These are phyloP conservation scores for Hypomesus transpacificus DNA, from an alignment of 2,113 vertebrate genomes.

Conservation along the genomic window DNA sequence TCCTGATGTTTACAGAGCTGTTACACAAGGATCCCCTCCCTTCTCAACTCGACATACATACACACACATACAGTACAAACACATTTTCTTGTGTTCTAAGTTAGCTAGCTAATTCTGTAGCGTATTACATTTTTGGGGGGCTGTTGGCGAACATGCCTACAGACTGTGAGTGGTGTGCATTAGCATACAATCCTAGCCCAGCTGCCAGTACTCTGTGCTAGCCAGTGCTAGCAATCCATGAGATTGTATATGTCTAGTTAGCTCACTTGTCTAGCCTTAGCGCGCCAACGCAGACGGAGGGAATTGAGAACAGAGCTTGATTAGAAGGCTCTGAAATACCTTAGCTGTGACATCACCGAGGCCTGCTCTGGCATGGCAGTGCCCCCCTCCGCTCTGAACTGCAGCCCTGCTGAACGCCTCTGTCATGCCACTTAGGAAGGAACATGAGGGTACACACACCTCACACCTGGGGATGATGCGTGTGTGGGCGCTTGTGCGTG, in stretches of 20 bases:
- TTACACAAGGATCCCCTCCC: constrained; percentile 70
- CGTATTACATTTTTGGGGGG: no score
- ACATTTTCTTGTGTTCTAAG: not conserved
- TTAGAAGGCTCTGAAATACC: constrained; percentile 72
- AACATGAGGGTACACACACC: not conserved
- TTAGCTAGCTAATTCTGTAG: no score
- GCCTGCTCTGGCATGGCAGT: constrained; percentile 22
- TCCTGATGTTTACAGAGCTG: constrained; percentile 75
- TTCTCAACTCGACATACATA: constrained; percentile 12
- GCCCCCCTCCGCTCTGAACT: constrained; percentile 13
- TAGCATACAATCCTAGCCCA: constrained; percentile 14
- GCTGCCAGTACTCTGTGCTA: no score
- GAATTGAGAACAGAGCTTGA: constrained; percentile 73
- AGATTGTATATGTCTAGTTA: no score
- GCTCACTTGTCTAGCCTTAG: no score
- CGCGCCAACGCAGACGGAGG: constrained; percentile 54
- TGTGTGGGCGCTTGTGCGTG: no score
- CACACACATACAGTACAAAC: not conserved
- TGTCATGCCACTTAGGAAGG: no score
- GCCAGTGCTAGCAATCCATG: no score
- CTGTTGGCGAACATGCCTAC: no score
- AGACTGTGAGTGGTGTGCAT: not conserved
- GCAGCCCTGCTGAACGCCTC: no score
- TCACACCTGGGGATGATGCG: no score
- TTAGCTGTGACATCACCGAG: constrained; percentile 70